Evolutionary conservation across 2,113 vertebrate genomes (phyloP), one percentile per base, ranked within the genome.

Genomic region (Takifugu flavidus): DNA sequence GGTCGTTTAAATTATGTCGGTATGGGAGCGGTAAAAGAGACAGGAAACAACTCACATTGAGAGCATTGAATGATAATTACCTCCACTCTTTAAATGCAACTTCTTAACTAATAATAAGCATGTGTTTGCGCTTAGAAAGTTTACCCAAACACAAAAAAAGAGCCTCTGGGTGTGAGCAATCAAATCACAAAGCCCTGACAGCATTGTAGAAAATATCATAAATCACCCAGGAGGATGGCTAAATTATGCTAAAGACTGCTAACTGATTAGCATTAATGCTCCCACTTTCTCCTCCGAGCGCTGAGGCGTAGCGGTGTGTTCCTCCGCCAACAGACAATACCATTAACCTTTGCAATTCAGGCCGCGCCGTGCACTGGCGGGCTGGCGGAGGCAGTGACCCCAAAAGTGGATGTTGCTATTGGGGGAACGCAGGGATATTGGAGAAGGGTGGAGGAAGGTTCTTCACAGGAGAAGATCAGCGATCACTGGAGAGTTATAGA

Each of bases 271-370:
- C 85, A 89, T 88, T 89, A 86, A 89, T 86, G 86, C 75, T 63
- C 83, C 79, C 73, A 85, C 88, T 87, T 92, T 89, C 88, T 88
- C 88, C 85, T 63, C 54, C 73, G 84, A 82, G 90, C 85, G 56
- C 82, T 71, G 82, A 88, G 60, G 81, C 88, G 77, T 89, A 70
- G 86, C 90, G 87, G 90, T 83, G 77, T 84, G 91, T 90, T 89
- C 91, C 88, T 84, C 91, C 61, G 75, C 82, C 92, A 90, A 94
- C 90, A 91, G 94, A 95, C 94, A 96, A 96, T 91, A 93, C 93
- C 95, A 98, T 96, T 98, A 98, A 98, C 96, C 96, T 98, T 95
- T 95, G 94, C 93, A 93, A 96, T 95, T 95, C 91, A 93, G 91
- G 90, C 94, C 89, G 91, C 81, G 91, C 75, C 25, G 89, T 85